These are phyloP conservation scores for Aratinga solstitialis DNA, from an alignment of 2,797 vertebrate species.

Conservation along the genomic window DNA sequence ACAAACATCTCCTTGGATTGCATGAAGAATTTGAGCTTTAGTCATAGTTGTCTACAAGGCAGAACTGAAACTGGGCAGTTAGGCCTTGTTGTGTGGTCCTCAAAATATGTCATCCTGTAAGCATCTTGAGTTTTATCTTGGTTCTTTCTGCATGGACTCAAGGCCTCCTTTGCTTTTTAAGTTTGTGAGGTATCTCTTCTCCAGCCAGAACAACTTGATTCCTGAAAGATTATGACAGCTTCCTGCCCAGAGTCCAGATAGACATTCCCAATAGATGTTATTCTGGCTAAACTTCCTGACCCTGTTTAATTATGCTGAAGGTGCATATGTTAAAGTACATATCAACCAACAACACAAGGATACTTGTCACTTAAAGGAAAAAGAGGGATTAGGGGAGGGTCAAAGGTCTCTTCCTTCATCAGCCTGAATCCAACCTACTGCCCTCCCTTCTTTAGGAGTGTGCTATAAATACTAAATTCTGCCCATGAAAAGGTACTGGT, in stretches of 20 bases:
- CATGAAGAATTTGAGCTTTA: neutral
- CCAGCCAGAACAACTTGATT: neutral
- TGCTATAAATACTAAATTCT: neutral
- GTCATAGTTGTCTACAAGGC: neutral
- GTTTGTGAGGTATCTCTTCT: neutral
- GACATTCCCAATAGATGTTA: neutral
- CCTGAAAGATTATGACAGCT: neutral
- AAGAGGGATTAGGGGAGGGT: fast-evolving
- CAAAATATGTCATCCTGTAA: neutral
- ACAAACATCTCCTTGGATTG: neutral
- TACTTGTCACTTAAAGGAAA: neutral
- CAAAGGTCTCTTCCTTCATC: neutral
- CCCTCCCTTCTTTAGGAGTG: neutral
- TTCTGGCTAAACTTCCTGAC: neutral
- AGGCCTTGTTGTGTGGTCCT: neutral
- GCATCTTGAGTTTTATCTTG: neutral
- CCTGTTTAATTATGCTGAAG: neutral
- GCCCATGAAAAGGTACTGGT: neutral
- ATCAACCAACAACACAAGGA: neutral
- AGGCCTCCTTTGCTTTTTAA: neutral
- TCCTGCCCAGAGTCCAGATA: neutral
- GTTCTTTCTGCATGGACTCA: neutral
- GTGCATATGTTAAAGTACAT: neutral
- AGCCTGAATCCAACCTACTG: neutral
- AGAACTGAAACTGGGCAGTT: neutral